Evolutionary conservation across 2,113 vertebrate genomes (phyloP), one percentile per base, ranked within the genome.

Genomic region (Paratilapia polleni): DNA sequence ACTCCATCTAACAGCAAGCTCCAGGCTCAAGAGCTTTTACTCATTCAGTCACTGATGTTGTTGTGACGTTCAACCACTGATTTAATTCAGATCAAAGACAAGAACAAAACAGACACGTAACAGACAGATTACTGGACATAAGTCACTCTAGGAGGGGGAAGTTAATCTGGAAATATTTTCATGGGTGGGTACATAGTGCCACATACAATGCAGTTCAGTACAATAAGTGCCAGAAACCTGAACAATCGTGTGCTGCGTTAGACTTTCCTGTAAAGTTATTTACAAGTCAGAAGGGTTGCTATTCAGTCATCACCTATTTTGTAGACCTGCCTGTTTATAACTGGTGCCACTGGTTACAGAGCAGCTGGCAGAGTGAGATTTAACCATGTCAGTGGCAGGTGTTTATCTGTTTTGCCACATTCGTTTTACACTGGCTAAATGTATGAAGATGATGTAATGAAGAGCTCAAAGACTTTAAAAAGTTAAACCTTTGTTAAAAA

Each of bases 191-290:
- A 36, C 36, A 26, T n/a, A 38, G 36, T 49, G 10, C 13, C 60
- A 68, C 63, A 77, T 14, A 73, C 77, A 84, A 83, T 81, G 43
- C 47, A 31, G 56, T 26, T 26, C 41, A 75, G 43, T 38, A 59
- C 82, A 82, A 14, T 7, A 36, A 77, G 68, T 59, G 49, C 26
- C 10, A 63, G 49, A 20, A 41, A 70, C 9, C 4, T 31, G 86
- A 20, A 87, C 90, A 85, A 86, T 86, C 52, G 26, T 2, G 31
- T 8, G 31, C 47, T 34, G 0, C 19, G 3, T 52, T 31, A 14
- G 47, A 73, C 6, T 73, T 54, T 3, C 68, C 68, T 4, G 1
- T 1, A 11, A 34, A 73, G 38, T 11, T 41, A 41, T 41, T 41
- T 41, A 8, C 38, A 41, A 41, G 19, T 54, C 68, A 54, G 26